Percentiles rank a stretch among this genome's conserved stretches.
Evolutionary conservation across 2,113 vertebrate species (phyloP).

Genomic region (Rousettus leschenaultii): DNA sequence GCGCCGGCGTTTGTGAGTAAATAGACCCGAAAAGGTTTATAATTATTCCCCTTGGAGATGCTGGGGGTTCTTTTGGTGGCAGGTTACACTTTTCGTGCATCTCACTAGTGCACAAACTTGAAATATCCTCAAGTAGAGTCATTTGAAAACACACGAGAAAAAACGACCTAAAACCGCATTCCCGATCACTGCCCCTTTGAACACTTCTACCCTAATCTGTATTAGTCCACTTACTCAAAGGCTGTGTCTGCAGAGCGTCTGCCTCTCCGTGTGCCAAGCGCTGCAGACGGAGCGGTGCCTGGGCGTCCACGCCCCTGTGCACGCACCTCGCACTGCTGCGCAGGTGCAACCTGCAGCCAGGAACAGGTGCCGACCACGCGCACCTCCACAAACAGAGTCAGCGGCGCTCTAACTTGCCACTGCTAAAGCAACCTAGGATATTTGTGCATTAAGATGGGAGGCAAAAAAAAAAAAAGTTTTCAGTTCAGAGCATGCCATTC

Average conservation of each 20-base stretch:
- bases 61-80: too few species aligned
- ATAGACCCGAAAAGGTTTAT: background rate
- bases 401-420: background rate
- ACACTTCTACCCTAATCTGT: background rate
- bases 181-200: background rate
- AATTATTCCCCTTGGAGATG: background rate
- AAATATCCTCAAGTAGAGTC: background rate
- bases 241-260: background rate
- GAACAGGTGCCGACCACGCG: background rate
- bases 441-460: background rate
- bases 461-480: background rate
- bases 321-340: rapidly evolving
- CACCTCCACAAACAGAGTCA: too few species aligned
- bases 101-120: background rate
- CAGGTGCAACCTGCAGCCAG: background rate
- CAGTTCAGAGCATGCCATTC: background rate
- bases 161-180: background rate
- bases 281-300: background rate
- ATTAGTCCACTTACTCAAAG: background rate
- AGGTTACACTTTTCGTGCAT: background rate
- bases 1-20: rapidly evolving
- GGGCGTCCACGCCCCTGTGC: background rate
- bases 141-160: background rate
- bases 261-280: background rate
- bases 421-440: background rate